Evolutionary conservation across 2,113 vertebrate species (phyloP).

Genomic region (Machaerirhynchus nigripectus): DNA sequence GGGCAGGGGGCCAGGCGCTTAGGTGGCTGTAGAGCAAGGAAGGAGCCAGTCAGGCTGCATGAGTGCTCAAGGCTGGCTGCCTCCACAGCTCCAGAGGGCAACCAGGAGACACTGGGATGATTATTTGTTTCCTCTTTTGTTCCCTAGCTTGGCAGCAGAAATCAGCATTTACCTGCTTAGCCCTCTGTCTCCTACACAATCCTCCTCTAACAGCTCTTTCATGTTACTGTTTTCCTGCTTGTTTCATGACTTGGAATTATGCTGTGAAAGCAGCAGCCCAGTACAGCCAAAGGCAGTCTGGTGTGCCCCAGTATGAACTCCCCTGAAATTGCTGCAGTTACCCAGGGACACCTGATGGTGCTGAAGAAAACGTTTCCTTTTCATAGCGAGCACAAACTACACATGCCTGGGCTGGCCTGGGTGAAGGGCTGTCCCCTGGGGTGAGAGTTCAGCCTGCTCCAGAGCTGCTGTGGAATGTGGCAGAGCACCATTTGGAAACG

Average conservation of each 20-base stretch:
- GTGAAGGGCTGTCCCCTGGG: not conserved
- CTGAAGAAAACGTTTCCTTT: not conserved
- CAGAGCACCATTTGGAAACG: not conserved
- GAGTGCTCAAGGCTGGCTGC: fast-evolving
- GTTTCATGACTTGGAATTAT: not conserved
- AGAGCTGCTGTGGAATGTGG: not conserved
- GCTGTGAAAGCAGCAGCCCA: not conserved
- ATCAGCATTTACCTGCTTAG: not conserved
- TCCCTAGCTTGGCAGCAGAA: not conserved
- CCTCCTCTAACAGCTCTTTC: not conserved
- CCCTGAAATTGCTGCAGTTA: not conserved
- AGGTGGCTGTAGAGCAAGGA: not conserved
- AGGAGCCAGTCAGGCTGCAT: not conserved
- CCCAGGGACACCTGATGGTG: not conserved
- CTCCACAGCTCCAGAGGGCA: not conserved
- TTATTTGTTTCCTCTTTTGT: not conserved
- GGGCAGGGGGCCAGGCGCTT: not conserved
- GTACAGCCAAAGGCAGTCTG: not conserved
- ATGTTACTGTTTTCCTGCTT: not conserved
- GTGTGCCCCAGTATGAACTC: not conserved
- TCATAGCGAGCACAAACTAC: not conserved
- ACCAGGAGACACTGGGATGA: not conserved
- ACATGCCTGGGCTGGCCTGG: too few species aligned
- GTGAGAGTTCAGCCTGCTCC: not conserved
- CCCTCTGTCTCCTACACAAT: not conserved